Evolutionary conservation across 2,888 invertebrate species (phyloP), one percentile per base, ranked within the genome.

Genomic region (Pachydiplax longipennis): DNA sequence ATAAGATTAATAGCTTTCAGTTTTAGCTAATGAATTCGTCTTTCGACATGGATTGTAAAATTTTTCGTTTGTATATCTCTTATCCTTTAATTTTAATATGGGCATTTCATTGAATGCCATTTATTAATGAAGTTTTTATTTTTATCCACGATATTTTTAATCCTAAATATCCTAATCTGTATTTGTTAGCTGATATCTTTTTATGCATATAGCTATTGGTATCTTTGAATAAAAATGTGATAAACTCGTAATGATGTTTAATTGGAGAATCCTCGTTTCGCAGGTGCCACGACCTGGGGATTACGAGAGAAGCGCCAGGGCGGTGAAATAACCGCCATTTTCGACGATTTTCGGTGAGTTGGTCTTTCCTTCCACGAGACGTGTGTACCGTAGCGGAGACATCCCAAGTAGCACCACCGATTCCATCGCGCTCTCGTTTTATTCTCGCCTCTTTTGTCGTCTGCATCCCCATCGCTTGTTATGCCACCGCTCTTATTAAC

Each of bases 241-340:
- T 10, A 73, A 25, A 25, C 73, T 73, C 25, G 73, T 73, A 31
- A 5, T 31, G 31, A 31, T 73, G 31, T 31, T 35, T 80, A 80
- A 80, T 31, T 31, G 15, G 12, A 37, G 40, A 37, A 37, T 87
- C 37, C 37, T 37, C 35, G 37, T 10, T 58, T 22, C 61, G n/a
- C 65, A 87, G 87, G 87, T 87, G 87, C 87, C 87, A 87, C 87
- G 87, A 61, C 87, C 87, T 37, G 87, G 61, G 61, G 87, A 87
- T 87, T 61, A 15, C 15, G 65, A 35, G 87, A 87, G 58, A 87
- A 48, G 87, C 37, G 61, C 61, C 87, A n/a, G 13, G 87, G 87
- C 87, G 87, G 87, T 87, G 87, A 61, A 87, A 61, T 61, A 87
- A 65, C 87, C 87, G 87, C 87, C 87, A 37, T 61, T 35, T 18